Base-by-base conservation (phyloP, 2,797 vertebrate genomes). In the Orestias chungarensis region DNA sequence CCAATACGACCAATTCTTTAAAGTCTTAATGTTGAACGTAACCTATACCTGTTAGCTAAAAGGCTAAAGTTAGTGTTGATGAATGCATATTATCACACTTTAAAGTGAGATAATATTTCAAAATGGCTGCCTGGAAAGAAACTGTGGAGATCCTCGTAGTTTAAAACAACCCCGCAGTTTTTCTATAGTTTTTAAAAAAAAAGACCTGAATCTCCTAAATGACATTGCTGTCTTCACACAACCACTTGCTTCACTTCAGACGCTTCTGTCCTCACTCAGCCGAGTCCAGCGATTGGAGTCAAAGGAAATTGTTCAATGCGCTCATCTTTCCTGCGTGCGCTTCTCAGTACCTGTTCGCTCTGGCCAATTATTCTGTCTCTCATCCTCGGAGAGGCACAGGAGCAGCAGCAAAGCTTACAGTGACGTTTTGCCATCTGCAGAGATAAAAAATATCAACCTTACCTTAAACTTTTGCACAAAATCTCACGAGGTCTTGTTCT, bases 291-390 rank as follows among this genome's bases (percentile, higher is more conserved):
- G 49, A 52, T 52, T 27, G 27, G n/a, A 52, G 49, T 52, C n/a
- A 25, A 14, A 64, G 38, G 23, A 43, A 35, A 50, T 69, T 52
- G 8, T 65, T n/a, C 11, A 68, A 40, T 18, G 10, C n/a, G n/a
- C n/a, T n/a, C n/a, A n/a, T n/a, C n/a, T 4, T 59, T 35, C 46
- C 25, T 47, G 4, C 66, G 52, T 29, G 42, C n/a, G 27, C 59
- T n/a, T 33, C 64, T 18, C 38, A 20, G 65, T 44, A 33, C 17
- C n/a, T 50, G 57, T 71, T 50, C 64, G 29, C 27, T 31, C 0
- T 40, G 71, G 42, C 66, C 73, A 76, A n/a, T n/a, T n/a, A n/a
- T n/a, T n/a, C 17, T 9, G 15, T 46, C 15, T 46, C 44, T 46
- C 44, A 18, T 46, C 15, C 44, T 17, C 15, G 3, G 15, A 4